A percentile compares a stretch with the other conserved stretches of the same genome.
These are phyloP conservation scores for Taenaris catops DNA, from an alignment of 2,888 invertebrate species.

Conservation along the genomic window DNA sequence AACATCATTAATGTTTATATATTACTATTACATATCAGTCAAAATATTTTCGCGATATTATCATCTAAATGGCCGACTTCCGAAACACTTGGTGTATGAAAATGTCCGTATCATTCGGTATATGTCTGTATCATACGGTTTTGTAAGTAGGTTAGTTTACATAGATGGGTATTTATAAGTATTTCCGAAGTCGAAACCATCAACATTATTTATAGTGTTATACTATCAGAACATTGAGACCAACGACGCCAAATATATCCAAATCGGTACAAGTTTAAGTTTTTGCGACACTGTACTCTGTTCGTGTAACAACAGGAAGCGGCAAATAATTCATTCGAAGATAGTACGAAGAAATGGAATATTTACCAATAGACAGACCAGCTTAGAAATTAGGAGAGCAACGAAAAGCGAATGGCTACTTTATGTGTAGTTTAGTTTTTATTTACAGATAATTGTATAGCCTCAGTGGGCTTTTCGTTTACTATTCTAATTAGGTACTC, in stretches of 20 bases:
- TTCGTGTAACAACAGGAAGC: slow-evolving; percentile 12
- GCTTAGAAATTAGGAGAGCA: slow-evolving; percentile 56
- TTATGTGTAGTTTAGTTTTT: slow-evolving; percentile 49
- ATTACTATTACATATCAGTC: slow-evolving; percentile 64
- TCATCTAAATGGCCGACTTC: slow-evolving; percentile 37
- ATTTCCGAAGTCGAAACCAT: slow-evolving; percentile 18
- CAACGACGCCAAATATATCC: slow-evolving; percentile 16
- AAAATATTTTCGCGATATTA: slow-evolving; percentile 72
- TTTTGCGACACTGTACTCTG: slow-evolving; percentile 12
- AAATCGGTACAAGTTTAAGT: slow-evolving; percentile 16
- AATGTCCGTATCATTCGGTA: too few relatives aligned
- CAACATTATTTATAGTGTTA: slow-evolving; percentile 4
- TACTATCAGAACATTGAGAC: slow-evolving; percentile 19
- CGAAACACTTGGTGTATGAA: slow-evolving; percentile 20
- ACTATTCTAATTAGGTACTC: slow-evolving; percentile 79
- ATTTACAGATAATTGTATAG: slow-evolving; percentile 69
- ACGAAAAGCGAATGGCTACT: slow-evolving; percentile 59
- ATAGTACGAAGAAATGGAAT: slow-evolving; percentile 27
- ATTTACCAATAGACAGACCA: slow-evolving; percentile 30
- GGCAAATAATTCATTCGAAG: slow-evolving; percentile 14
- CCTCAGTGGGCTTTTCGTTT: slow-evolving; percentile 68
- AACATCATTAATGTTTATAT: slow-evolving; percentile 67
- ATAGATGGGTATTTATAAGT: slow-evolving; percentile 7
- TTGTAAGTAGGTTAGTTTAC: slow-evolving; percentile 8
- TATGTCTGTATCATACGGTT: background rate